These are phyloP conservation scores for Limnephilus auricula DNA, from an alignment of 2,888 invertebrate species.

Conservation along the genomic window DNA sequence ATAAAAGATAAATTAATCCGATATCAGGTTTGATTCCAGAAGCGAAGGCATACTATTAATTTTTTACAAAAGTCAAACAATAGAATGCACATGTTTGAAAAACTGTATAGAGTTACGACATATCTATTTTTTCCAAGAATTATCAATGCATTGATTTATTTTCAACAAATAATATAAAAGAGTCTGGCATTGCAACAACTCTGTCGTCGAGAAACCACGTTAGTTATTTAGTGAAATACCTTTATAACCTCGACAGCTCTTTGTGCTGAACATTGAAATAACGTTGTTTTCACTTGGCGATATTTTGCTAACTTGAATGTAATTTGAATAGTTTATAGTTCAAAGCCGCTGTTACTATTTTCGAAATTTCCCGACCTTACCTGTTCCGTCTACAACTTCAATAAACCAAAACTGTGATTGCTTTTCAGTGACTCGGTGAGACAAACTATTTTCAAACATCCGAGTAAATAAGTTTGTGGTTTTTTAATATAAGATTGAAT, in stretches of 20 bases:
- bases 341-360: not conserved
- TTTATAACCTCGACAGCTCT: not conserved
- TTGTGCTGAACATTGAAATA: not conserved
- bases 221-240: not conserved
- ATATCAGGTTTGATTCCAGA: too few relatives aligned
- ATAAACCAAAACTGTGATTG: not conserved
- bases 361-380: not conserved
- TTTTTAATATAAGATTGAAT: not conserved
- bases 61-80: too few relatives aligned
- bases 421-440: not conserved
- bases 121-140: too few relatives aligned
- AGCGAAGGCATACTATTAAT: too few relatives aligned
- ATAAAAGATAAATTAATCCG: too few relatives aligned
- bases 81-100: too few relatives aligned
- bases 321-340: not conserved
- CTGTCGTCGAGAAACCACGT: too few relatives aligned
- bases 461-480: not conserved
- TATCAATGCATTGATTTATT: too few relatives aligned
- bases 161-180: not conserved
- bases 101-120: too few relatives aligned
- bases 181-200: not conserved
- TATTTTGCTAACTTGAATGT: not conserved
- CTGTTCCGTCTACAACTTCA: not conserved
- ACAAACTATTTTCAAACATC: not conserved
- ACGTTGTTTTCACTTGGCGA: not conserved